Evolutionary conservation across 64 coral and sea anemone species (phyloP).

Genomic region (Stylophora pistillata): DNA sequence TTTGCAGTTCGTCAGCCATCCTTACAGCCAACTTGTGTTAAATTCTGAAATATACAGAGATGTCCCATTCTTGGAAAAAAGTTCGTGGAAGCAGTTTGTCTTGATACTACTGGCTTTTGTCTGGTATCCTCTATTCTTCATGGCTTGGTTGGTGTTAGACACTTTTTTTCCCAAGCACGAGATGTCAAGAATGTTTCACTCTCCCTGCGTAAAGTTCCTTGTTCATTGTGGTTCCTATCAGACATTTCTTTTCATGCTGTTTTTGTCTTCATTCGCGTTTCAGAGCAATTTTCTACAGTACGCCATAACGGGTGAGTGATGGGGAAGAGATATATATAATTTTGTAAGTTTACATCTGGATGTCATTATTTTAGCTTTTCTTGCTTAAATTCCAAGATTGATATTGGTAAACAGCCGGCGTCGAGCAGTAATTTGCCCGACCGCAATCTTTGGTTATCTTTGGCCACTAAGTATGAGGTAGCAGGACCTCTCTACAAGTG

Average conservation of each 20-base stretch:
- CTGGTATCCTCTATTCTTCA: constrained; percentile 12
- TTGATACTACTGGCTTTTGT: background rate
- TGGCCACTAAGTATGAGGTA: no score
- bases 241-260: constrained; percentile 24
- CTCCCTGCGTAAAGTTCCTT: constrained; percentile 10
- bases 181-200: constrained; percentile 1
- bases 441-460: no score
- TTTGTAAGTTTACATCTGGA: no score
- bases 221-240: background rate
- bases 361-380: no score
- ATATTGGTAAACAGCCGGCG: no score
- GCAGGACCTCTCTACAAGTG: no score
- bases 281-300: background rate
- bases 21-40: constrained; percentile 32
- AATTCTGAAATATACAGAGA: constrained; percentile 19
- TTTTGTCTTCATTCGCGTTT: background rate
- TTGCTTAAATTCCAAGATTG: no score
- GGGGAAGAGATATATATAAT: no score
- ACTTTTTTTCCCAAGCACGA: constrained; percentile 10
- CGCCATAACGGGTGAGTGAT: background rate
- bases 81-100: background rate
- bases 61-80: constrained; percentile 28
- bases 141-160: constrained; percentile 1
- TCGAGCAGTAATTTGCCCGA: no score
- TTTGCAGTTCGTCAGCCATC: constrained; percentile 51